Conservation (phyloP, 2,113 vertebrate species). For the Hemiprocne comata region DNA sequence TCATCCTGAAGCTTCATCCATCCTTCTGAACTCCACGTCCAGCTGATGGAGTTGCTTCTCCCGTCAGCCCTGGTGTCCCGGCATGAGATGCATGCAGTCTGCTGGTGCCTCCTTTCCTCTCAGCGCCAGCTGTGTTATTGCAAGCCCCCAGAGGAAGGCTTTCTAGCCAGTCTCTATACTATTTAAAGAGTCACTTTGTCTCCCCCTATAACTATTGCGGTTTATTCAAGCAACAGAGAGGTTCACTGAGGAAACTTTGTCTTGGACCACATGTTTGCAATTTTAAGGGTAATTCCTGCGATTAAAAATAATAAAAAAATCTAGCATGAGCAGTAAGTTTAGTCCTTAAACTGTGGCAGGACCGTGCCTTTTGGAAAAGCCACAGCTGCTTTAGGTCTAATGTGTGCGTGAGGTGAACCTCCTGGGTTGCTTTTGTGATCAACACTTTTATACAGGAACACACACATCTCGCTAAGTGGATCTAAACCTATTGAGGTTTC, state of each 20-base stretch:
- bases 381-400: neutral
- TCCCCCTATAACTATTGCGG: neutral
- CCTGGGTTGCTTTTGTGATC: neutral
- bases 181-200: neutral
- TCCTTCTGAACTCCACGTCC: neutral
- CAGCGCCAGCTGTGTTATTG: neutral
- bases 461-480: neutral
- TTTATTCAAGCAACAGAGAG: neutral
- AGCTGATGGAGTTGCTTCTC: neutral
- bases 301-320: neutral
- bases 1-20: neutral
- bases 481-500: neutral
- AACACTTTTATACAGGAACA: neutral
- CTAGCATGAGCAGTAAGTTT: neutral
- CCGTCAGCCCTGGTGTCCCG: accelerated
- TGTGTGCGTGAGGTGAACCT: neutral
- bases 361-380: neutral
- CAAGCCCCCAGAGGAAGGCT: neutral
- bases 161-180: neutral
- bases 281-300: neutral
- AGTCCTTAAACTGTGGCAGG: neutral
- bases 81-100: neutral
- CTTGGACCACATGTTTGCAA: neutral
- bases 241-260: neutral
- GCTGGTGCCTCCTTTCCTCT: neutral